Base-by-base conservation (phyloP, 2,113 vertebrate genomes). In the Corvus moneduloides region DNA sequence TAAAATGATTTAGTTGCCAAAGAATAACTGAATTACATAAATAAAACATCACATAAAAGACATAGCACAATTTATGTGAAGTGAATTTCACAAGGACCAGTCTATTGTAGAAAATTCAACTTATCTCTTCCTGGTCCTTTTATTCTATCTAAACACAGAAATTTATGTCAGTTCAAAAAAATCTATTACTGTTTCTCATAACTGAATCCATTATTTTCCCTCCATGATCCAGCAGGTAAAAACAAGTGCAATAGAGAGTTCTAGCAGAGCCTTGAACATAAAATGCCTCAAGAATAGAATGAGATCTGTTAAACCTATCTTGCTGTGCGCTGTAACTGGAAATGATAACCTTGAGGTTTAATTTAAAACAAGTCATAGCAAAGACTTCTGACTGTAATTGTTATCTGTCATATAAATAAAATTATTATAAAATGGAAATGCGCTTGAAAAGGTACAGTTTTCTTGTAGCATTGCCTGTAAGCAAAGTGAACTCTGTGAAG, bases 41-140 rank as follows among this genome's bases (percentile, higher is more conserved):
- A 98, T 98, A 98, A 98, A 98, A 97, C 90, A 97, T 98, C 89
- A 94, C 72, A 94, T 55, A 89, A 96, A 97, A 96, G 81, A 94
- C 30, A 8, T 93, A 79, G 87, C 81, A 77, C 84, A 97, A 97
- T 97, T 97, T 97, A 97, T 93, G 76, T 76, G 95, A 97, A 82
- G 84, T 64, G 96, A 94, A 95, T 97, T 96, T 97, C 96, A 96
- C 92, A 96, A 97, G 73, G 92, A 63, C 92, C n/a, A 16, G 59
- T 81, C 93, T 93, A 92, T 96, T 97, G 92, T 84, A 97, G 63
- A 90, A 97, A 97, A 97, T 91, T 96, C 94, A 96, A 61, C 97
- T 96, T 98, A 94, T 94, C 95, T 98, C 93, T 96, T 95, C 90
- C 92, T 89, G 77, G 95, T 97, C 84, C 91, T 94, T 97, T 98